Evolutionary conservation across 2,888 invertebrate species (phyloP).

Genomic region (Orgyia antiqua): DNA sequence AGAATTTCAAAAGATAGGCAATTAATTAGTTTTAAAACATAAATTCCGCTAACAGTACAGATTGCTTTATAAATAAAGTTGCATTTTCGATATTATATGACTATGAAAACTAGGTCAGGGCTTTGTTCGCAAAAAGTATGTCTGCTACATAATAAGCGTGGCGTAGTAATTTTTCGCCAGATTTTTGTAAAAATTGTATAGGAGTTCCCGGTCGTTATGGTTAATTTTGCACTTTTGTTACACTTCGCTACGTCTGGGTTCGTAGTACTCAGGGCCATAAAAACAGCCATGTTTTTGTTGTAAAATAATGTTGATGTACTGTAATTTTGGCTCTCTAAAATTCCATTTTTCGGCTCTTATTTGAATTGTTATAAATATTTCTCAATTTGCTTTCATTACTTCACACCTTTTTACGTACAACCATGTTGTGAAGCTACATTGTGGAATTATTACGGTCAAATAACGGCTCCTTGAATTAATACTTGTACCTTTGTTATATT

Average conservation of each 20-base stretch:
- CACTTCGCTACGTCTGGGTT: background rate
- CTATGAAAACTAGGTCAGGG: conserved; percentile 27
- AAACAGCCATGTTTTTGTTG: conserved; percentile 2
- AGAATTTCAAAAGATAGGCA: too few species aligned
- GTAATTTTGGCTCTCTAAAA: too few species aligned
- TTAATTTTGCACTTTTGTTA: conserved; percentile 7
- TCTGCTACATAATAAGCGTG: conserved; percentile 22
- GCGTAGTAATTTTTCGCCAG: conserved; percentile 12
- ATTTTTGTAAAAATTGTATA: conserved; percentile 19
- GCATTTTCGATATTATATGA: conserved; percentile 24
- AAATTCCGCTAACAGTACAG: too few species aligned
- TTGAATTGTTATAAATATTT: too few species aligned
- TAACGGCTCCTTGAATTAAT: too few species aligned
- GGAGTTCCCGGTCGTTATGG: conserved; percentile 10
- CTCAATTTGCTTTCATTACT: too few species aligned
- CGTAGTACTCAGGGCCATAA: background rate
- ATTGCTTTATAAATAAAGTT: conserved; percentile 12
- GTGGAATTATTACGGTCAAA: too few species aligned
- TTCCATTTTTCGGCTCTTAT: too few species aligned
- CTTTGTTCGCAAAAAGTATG: conserved; percentile 22
- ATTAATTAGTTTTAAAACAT: too few species aligned
- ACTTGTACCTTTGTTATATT: too few species aligned
- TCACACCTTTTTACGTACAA: too few species aligned
- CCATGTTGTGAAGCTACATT: too few species aligned
- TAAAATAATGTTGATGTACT: background rate